A percentile compares a stretch with the other conserved stretches of the same genome.
These are phyloP conservation scores for Lasiommata megera DNA, from an alignment of 2,888 invertebrate genomes.

Conservation along the genomic window DNA sequence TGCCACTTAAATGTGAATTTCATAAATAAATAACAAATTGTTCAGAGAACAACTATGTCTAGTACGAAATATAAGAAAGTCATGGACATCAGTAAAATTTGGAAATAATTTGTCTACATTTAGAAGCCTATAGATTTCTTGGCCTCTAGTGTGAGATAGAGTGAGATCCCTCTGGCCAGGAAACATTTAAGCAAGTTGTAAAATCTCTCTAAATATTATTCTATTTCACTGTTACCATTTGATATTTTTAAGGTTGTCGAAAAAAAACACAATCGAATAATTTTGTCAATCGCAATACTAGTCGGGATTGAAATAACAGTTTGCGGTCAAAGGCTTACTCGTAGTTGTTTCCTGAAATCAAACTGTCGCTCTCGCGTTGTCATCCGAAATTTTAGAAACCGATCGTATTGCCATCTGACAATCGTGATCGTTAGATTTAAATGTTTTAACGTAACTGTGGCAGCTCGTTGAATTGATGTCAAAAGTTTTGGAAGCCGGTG, in stretches of 20 bases:
- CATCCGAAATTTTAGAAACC: neutral
- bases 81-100: neutral
- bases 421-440: neutral
- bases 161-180: no score
- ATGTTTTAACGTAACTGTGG: neutral
- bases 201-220: no score
- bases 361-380: slow-evolving; percentile 20
- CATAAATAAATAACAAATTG: neutral
- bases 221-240: no score
- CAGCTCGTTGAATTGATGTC: no score
- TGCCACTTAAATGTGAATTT: no score
- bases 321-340: slow-evolving; percentile 22
- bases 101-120: neutral
- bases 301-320: slow-evolving; percentile 26
- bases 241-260: no score
- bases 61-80: neutral
- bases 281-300: slow-evolving; percentile 18
- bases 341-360: slow-evolving; percentile 20
- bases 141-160: no score
- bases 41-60: neutral
- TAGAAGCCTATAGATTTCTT: no score
- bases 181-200: no score
- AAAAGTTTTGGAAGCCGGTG: neutral
- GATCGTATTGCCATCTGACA: slow-evolving; percentile 1
- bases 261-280: no score